These are phyloP conservation scores for Rhinogobio ventralis DNA, from an alignment of 2,797 vertebrate species.

Conservation along the genomic window DNA sequence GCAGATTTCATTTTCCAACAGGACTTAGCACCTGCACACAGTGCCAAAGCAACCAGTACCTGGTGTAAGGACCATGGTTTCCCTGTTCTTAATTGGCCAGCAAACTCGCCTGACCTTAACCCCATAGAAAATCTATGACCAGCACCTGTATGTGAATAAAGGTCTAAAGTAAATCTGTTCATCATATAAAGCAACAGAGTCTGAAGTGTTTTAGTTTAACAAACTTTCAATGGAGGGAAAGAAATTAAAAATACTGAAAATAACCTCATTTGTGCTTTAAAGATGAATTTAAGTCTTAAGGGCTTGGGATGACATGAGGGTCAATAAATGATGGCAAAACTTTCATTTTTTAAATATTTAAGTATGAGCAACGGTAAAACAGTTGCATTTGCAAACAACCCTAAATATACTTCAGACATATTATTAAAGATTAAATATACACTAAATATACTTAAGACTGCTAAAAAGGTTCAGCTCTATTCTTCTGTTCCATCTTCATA, in stretches of 20 bases:
- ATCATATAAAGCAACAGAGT: background rate
- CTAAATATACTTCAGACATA: no score
- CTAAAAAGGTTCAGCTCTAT: background rate
- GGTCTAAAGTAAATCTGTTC: background rate
- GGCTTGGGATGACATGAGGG: no score
- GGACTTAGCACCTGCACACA: no score
- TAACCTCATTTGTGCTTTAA: no score
- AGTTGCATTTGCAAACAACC: background rate
- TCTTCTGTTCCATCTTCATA: background rate
- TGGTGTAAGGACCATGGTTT: no score
- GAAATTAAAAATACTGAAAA: background rate
- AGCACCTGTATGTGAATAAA: background rate
- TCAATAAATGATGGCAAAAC: background rate
- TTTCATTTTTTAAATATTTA: background rate
- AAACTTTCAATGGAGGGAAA: background rate
- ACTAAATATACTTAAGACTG: background rate
- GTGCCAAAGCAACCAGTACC: no score
- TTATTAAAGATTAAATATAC: background rate
- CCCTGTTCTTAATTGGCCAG: no score
- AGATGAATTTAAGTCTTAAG: no score
- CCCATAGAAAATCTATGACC: no score
- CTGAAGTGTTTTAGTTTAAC: background rate
- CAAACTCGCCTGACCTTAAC: no score
- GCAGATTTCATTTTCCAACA: no score
- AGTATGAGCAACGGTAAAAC: background rate